Evolutionary conservation across 2,888 invertebrate species (phyloP).

Genomic region (Diabrotica balteata): DNA sequence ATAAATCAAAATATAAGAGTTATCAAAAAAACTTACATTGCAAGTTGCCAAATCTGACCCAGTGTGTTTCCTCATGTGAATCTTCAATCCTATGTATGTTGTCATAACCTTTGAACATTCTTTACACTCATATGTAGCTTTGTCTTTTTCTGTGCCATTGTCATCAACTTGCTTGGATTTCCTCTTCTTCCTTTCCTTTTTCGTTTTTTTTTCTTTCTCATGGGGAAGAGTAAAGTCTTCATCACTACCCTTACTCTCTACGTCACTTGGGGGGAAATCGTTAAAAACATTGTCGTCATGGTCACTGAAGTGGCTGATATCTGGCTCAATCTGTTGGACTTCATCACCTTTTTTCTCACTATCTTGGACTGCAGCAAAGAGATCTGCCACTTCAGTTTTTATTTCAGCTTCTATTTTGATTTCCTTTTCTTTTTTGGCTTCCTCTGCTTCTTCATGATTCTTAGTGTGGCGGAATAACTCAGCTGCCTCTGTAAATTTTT

Average conservation of each 20-base stretch:
- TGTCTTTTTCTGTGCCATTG: conserved; percentile 42
- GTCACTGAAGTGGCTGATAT: conserved; percentile 12
- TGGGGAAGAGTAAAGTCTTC: conserved; percentile 33
- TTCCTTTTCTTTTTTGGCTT: conserved; percentile 31
- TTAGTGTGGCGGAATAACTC: conserved; percentile 44
- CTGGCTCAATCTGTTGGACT: conserved; percentile 19
- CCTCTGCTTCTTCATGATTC: conserved; percentile 38
- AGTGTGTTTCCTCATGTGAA: conserved; percentile 73
- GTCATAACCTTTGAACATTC: conserved; percentile 52
- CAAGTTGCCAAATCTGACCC: conserved; percentile 58
- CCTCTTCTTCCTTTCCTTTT: conserved; percentile 22
- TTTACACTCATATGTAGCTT: conserved; percentile 50
- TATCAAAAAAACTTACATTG: conserved; percentile 43
- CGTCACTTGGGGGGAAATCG: conserved; percentile 44
- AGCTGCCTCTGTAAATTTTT: conserved; percentile 37
- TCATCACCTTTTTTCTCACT: conserved; percentile 16
- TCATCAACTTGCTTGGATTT: conserved; percentile 3
- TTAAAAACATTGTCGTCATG: conserved; percentile 33
- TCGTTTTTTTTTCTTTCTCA: conserved; percentile 22
- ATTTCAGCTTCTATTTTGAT: conserved; percentile 34
- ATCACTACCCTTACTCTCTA: conserved; percentile 36
- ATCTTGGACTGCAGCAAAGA: conserved; percentile 21
- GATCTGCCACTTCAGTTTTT: conserved; percentile 28
- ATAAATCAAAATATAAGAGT: background rate
- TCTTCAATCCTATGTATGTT: conserved; percentile 50